Evolutionary conservation across 2,797 vertebrate species (phyloP).

Genomic region (Hozukius guyotensis): DNA sequence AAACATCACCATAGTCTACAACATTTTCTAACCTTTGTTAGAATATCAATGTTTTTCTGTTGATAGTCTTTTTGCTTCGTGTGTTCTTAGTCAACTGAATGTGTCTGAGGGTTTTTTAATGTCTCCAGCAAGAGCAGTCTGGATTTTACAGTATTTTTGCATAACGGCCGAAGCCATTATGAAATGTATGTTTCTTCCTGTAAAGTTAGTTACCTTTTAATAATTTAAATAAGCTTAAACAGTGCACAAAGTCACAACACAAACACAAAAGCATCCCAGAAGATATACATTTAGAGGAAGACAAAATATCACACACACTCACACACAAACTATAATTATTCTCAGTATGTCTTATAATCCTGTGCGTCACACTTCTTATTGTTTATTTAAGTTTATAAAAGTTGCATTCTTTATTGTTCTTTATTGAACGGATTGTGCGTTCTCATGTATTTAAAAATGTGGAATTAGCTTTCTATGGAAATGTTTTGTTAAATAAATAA

Average conservation of each 20-base stretch:
- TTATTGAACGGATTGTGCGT: not conserved
- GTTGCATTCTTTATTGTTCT: not conserved
- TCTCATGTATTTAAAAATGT: not conserved
- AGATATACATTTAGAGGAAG: not conserved
- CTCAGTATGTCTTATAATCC: not conserved
- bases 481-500: not conserved
- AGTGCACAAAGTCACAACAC: not conserved
- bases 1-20: not conserved
- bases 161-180: not conserved
- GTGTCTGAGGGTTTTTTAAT: not conserved
- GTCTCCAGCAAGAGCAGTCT: not conserved
- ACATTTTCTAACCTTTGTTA: not conserved
- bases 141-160: not conserved
- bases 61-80: not conserved
- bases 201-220: constrained; percentile 14
- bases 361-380: not conserved
- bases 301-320: no score
- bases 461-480: not conserved
- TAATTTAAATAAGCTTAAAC: constrained; percentile 19
- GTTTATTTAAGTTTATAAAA: constrained; percentile 2
- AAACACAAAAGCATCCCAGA: not conserved
- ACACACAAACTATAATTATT: not conserved
- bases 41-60: not conserved
- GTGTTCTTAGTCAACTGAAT: not conserved
- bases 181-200: constrained; percentile 6